A percentile compares a stretch with the other conserved stretches of the same genome.
These are phyloP conservation scores for Myiozetetes cayanensis DNA, from an alignment of 2,113 vertebrate species.

Conservation along the genomic window DNA sequence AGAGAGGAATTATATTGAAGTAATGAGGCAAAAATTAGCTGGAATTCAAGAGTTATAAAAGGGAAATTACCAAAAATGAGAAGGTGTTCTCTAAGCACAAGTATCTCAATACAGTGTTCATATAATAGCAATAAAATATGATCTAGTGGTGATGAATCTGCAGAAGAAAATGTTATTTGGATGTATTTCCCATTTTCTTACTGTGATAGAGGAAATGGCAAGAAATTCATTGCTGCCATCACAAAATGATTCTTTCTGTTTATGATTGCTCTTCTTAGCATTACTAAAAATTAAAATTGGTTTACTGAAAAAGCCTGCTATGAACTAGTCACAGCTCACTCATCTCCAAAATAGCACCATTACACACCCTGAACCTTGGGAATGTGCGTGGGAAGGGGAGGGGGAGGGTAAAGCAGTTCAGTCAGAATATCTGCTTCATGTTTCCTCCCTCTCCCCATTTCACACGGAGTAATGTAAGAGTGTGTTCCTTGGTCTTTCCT, in stretches of 20 bases:
- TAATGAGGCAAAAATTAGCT: conserved; percentile 51
- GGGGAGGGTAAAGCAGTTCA: background rate
- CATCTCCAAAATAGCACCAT: background rate
- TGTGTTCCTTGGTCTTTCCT: background rate
- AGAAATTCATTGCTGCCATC: background rate
- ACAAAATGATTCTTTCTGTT: conserved; percentile 4
- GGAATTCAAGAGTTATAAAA: conserved; percentile 23
- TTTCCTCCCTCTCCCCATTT: background rate
- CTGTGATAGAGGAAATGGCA: background rate
- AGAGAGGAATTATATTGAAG: conserved; percentile 21
- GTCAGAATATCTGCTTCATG: background rate
- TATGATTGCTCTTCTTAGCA: background rate
- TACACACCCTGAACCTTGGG: background rate
- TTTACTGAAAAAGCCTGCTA: background rate
- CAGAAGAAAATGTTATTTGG: background rate
- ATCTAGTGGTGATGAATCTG: conserved; percentile 4
- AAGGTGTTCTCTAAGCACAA: conserved; percentile 19
- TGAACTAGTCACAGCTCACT: background rate
- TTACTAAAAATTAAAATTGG: conserved; percentile 3
- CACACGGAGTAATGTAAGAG: background rate
- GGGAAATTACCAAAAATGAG: conserved; percentile 19
- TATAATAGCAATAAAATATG: background rate
- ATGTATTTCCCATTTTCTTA: conserved; percentile 9
- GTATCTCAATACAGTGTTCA: background rate
- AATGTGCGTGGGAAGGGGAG: background rate